Evolutionary conservation across 2,113 vertebrate genomes (phyloP), one percentile per base, ranked within the genome.

Genomic region (Platysteira castanea): DNA sequence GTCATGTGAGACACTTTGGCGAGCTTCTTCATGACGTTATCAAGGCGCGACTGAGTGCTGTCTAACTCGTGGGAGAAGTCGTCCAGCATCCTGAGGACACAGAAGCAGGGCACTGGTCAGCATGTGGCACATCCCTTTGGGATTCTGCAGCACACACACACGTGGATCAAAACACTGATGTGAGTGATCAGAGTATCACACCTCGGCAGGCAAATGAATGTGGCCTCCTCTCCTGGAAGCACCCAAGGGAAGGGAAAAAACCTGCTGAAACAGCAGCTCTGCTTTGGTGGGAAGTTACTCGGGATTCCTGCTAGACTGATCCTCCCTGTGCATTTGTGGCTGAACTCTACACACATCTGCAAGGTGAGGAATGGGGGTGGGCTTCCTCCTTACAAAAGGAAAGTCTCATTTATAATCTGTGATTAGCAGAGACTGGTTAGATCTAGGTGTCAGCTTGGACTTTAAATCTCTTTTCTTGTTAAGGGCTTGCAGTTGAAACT

Each of bases 1-100:
- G 99, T 99, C 99, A 99, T 99, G 97, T 99, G 99, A 84, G 99
- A 99, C 44, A 99, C 99, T 96, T 99, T 99, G 42, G 99, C 99
- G 54, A 99, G 98, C 91, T 99, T 99, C 98, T 99, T 99, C 99
- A 99, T 99, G 80, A 99, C 99, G 2, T 99, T 99, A 96, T 99
- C 99, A 57, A 99, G 97, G 90, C 99, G 98, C 5, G 99, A 99
- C 35, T 99, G 99, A 50, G 99, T 99, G 97, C 97, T 99, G 97
- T 99, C 99, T 95, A 99, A 71, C 84, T 99, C 99, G 2, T 99
- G 99, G 50, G 98, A 97, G 95, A 99, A 99, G 91, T 99, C 99
- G 4, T 99, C 99, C 97, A 99, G 84, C 99, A 99, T 99, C 81
- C 99, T 99, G 94, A 60, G 96, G 75, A 93, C 65, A 96, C 74